Conservation (phyloP, 2,797 vertebrate genomes). For the Erpetoichthys calabaricus region DNA sequence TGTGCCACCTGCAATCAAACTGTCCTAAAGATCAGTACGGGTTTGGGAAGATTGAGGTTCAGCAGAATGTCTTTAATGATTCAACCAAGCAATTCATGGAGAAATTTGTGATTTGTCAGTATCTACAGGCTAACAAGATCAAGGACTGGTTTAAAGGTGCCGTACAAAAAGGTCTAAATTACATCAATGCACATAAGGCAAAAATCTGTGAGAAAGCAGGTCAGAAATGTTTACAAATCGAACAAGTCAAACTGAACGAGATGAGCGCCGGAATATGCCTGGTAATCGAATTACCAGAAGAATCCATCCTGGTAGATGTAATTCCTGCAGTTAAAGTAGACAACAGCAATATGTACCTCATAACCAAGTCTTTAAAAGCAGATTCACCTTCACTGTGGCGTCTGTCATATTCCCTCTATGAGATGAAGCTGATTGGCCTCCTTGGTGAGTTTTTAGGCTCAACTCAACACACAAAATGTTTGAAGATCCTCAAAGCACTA, state of each 20-base stretch:
- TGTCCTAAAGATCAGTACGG: not conserved
- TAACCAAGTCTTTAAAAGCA: not conserved
- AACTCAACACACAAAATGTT: too few species aligned
- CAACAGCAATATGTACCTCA: constrained; percentile 1
- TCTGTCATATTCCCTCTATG: not conserved
- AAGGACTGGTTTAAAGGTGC: constrained; percentile 1
- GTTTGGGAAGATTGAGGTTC: not conserved
- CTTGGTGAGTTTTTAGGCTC: too few species aligned
- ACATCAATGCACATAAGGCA: not conserved
- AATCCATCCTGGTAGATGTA: not conserved
- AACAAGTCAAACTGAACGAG: not conserved
- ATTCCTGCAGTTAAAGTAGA: constrained; percentile 1
- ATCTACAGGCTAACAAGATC: not conserved
- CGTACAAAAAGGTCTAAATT: not conserved
- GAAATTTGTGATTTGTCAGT: not conserved
- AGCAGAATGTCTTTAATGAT: not conserved
- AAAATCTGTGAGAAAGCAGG: not conserved
- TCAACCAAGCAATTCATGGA: not conserved
- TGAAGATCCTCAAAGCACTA: too few species aligned
- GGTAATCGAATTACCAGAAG: not conserved
- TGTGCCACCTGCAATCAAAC: not conserved
- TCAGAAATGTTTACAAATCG: too few species aligned
- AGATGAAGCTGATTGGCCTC: not conserved
- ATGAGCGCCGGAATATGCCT: constrained; percentile 1
- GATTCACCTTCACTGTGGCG: not conserved